Conservation (phyloP, 2,888 invertebrate species). For the Piscicola geometra region DNA sequence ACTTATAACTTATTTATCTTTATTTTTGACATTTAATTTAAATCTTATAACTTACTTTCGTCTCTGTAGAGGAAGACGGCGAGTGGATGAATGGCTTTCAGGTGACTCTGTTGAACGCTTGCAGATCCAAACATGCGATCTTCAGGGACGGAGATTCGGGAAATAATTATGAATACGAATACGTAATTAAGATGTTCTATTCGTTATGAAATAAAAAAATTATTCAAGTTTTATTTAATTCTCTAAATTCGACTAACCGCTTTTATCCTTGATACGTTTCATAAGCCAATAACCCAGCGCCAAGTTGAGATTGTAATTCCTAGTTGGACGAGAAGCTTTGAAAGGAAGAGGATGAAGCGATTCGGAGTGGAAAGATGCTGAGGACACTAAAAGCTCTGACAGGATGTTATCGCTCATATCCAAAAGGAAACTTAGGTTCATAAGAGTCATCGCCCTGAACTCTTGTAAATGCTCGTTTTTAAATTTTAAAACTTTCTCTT, state of each 20-base stretch:
- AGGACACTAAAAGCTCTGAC: constrained; percentile 7
- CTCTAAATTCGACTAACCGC: no score
- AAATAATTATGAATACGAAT: no score
- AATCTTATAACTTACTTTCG: not conserved
- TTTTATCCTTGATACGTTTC: not conserved
- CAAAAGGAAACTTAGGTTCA: constrained; percentile 27
- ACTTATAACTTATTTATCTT: not conserved
- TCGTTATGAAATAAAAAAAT: no score
- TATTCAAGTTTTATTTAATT: no score
- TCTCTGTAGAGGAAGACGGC: constrained; percentile 1
- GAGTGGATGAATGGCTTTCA: not conserved
- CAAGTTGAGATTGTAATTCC: constrained; percentile 6
- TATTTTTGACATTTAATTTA: not conserved
- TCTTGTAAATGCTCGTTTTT: constrained; percentile 10
- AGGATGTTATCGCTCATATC: constrained; percentile 22
- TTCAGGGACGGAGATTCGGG: not conserved
- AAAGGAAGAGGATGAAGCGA: not conserved
- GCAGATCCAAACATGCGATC: not conserved
- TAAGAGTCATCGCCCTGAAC: constrained; percentile 19
- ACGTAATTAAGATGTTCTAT: no score
- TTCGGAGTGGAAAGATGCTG: not conserved
- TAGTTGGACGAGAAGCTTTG: not conserved
- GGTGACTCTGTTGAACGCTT: not conserved
- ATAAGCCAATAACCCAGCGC: not conserved
- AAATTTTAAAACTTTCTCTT: not conserved